Conservation (phyloP, 2,113 vertebrate species). For the Echinops telfairi region DNA sequence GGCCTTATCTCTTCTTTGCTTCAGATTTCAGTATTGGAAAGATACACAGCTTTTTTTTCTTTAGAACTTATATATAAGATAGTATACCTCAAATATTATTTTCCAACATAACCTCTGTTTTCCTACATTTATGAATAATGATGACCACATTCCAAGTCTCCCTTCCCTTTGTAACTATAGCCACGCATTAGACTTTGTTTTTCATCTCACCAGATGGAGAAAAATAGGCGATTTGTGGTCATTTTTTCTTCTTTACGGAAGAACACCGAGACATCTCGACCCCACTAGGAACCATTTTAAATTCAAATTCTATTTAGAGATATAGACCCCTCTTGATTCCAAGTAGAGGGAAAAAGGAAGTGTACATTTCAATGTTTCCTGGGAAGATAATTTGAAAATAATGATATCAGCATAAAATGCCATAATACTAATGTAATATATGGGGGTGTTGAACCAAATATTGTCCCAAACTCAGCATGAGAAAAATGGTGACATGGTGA, state of each 20-base stretch:
- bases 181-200: constrained; percentile 14
- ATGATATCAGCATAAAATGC: constrained; percentile 30
- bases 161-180: neutral
- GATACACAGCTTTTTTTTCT: constrained; percentile 67
- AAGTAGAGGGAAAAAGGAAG: neutral
- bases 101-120: constrained; percentile 79
- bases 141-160: neutral
- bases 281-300: constrained; percentile 75
- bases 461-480: constrained; percentile 70
- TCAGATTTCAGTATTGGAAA: constrained; percentile 79
- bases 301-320: constrained; percentile 85
- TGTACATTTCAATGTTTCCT: constrained; percentile 35
- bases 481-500: constrained; percentile 8
- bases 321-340: constrained; percentile 26
- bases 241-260: constrained; percentile 70
- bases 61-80: constrained; percentile 74
- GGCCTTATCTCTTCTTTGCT: constrained; percentile 74
- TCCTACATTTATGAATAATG: constrained; percentile 73
- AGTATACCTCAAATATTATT: constrained; percentile 75
- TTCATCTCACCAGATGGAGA: constrained; percentile 67
- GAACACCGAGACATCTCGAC: constrained; percentile 62
- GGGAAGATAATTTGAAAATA: constrained; percentile 46
- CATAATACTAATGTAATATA: constrained; percentile 76
- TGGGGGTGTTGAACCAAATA: constrained; percentile 78
- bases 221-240: constrained; percentile 68